These are phyloP conservation scores for Petaurus breviceps DNA, from an alignment of 2,113 vertebrate species.

Conservation along the genomic window DNA sequence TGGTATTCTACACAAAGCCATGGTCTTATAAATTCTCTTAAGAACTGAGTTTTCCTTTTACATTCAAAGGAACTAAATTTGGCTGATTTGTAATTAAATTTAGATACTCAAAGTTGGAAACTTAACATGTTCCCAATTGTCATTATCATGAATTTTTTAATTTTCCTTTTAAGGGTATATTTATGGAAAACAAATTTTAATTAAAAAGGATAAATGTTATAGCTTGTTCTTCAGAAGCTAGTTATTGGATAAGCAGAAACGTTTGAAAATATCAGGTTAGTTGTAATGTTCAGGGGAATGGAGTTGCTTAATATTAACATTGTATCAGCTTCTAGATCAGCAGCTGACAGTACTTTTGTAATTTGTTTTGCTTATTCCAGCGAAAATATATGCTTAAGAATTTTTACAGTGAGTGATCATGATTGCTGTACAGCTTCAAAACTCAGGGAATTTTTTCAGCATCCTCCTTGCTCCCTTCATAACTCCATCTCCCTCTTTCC, in stretches of 20 bases:
- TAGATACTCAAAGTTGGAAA: not conserved
- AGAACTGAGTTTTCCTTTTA: not conserved
- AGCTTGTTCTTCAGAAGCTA: not conserved
- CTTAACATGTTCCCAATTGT: not conserved
- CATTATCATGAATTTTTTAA: not conserved
- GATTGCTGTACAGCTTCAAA: not conserved
- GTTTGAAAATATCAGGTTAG: not conserved
- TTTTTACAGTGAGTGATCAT: slow-evolving; percentile 4
- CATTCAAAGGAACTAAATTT: not conserved
- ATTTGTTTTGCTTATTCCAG: not conserved
- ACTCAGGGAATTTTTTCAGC: slow-evolving; percentile 2
- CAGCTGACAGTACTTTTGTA: not conserved
- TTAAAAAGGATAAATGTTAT: not conserved
- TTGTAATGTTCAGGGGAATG: not conserved
- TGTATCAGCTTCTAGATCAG: not conserved
- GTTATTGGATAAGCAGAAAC: not conserved
- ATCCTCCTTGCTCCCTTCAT: not conserved
- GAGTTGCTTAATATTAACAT: not conserved
- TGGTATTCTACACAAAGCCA: not conserved
- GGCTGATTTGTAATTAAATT: not conserved
- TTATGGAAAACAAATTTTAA: slow-evolving; percentile 5
- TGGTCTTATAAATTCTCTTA: not conserved
- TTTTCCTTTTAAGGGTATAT: not conserved
- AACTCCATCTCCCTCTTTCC: not conserved
- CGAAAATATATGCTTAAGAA: not conserved